phyloP scores from a whole-genome alignment of 2,113 vertebrate genomes.

The Bubalus kerabau region DNA sequence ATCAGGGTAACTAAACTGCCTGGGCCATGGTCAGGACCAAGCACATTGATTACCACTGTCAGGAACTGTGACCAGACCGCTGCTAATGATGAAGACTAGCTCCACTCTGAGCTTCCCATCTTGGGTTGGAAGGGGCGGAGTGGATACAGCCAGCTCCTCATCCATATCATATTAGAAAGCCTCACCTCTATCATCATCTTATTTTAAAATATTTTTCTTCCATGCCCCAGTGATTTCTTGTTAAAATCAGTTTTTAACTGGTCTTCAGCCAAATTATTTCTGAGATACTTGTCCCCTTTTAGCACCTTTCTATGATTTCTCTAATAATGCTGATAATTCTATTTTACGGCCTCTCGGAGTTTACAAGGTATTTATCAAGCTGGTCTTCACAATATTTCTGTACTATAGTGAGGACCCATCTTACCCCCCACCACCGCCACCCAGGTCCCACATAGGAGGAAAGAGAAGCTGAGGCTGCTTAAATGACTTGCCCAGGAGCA shows the following conservation, averaged over 20 bases:
- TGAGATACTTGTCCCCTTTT: constrained; percentile 20
- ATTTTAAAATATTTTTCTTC: not conserved
- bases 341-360: not conserved
- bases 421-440: not conserved
- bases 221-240: not conserved
- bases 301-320: constrained; percentile 62
- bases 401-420: not conserved
- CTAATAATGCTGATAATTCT: not conserved
- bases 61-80: not conserved
- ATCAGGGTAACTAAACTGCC: constrained; percentile 57
- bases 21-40: not conserved
- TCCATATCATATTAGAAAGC: not conserved
- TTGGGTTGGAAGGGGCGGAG: not conserved
- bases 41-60: fast-evolving
- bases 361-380: not conserved
- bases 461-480: not conserved
- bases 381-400: not conserved
- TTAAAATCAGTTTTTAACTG: constrained; percentile 20
- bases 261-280: constrained; percentile 63
- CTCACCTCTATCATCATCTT: not conserved
- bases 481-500: not conserved
- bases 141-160: not conserved
- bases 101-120: not conserved
- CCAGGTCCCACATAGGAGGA: not conserved
- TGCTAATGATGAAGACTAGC: not conserved